A percentile compares a stretch with the other conserved stretches of the same genome.
Evolutionary conservation across 2,113 vertebrate genomes (phyloP).

Genomic region (Cynocephalus volans): DNA sequence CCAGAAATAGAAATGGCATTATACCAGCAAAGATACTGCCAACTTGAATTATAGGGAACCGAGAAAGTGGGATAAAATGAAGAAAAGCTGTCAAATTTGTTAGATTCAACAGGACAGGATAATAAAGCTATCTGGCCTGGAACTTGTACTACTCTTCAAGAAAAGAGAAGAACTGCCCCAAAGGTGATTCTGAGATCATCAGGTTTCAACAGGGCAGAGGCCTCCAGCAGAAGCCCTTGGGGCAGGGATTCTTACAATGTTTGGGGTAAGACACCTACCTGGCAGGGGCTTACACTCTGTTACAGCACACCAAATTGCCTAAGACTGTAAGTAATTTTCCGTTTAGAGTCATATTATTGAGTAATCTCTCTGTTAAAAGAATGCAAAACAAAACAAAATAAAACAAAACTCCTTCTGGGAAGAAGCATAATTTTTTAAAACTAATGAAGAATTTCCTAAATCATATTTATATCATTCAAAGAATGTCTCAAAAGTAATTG

Average conservation of each 20-base stretch:
- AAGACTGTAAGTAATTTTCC: background rate
- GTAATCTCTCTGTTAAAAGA: background rate
- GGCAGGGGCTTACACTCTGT: background rate
- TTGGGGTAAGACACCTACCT: background rate
- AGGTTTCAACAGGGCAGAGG: background rate
- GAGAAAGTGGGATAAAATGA: background rate
- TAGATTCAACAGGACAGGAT: background rate
- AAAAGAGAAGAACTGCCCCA: background rate
- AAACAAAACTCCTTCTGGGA: background rate
- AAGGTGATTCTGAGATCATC: background rate
- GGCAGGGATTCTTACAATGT: background rate
- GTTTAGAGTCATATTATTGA: background rate
- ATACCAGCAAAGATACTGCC: background rate
- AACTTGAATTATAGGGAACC: background rate
- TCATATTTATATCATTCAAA: background rate
- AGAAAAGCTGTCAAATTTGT: background rate
- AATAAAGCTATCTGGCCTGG: background rate
- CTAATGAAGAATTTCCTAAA: slow-evolving; percentile 24
- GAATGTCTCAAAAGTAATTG: background rate
- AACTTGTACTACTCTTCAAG: background rate
- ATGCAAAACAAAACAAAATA: background rate
- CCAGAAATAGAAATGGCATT: background rate
- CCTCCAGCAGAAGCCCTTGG: background rate
- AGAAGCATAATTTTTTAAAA: background rate
- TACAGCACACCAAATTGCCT: background rate